Conservation (phyloP, 2,113 vertebrate species). For the Peromyscus maniculatus region DNA sequence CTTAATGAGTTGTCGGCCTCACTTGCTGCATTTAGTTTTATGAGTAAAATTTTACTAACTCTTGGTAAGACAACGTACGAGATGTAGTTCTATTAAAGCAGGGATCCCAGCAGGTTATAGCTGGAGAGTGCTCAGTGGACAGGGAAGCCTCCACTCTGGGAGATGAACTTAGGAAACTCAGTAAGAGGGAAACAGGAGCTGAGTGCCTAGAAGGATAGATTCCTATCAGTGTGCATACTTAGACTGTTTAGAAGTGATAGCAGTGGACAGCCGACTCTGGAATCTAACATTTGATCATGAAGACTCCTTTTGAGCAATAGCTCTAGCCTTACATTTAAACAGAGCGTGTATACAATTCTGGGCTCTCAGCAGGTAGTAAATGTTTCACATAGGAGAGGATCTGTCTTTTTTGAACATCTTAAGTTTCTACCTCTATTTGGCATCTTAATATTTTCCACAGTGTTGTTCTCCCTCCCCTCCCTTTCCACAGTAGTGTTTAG, state of each 20-base stretch:
- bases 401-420: not conserved
- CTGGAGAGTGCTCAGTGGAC: not conserved
- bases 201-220: constrained; percentile 64
- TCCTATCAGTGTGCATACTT: constrained; percentile 47
- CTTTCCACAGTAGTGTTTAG: constrained; percentile 39
- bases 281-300: constrained; percentile 40
- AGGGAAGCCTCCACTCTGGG: not conserved
- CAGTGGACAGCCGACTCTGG: constrained; percentile 10
- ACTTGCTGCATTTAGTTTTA: not conserved
- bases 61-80: not conserved
- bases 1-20: constrained; percentile 1
- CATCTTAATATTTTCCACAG: constrained; percentile 31
- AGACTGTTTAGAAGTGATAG: constrained; percentile 31
- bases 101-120: not conserved
- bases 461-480: not conserved
- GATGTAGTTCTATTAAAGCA: constrained; percentile 13
- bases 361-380: not conserved
- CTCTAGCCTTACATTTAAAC: constrained; percentile 50
- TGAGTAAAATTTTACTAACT: constrained; percentile 41
- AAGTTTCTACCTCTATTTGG: constrained; percentile 12
- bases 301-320: constrained; percentile 33
- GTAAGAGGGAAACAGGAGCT: constrained; percentile 55
- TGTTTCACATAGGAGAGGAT: not conserved
- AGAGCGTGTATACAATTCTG: constrained; percentile 19
- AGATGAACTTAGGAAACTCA: constrained; percentile 58